Conservation (phyloP, 37 sponge, comb jelly and placozoan genomes). For the Tethya wilhelma region DNA sequence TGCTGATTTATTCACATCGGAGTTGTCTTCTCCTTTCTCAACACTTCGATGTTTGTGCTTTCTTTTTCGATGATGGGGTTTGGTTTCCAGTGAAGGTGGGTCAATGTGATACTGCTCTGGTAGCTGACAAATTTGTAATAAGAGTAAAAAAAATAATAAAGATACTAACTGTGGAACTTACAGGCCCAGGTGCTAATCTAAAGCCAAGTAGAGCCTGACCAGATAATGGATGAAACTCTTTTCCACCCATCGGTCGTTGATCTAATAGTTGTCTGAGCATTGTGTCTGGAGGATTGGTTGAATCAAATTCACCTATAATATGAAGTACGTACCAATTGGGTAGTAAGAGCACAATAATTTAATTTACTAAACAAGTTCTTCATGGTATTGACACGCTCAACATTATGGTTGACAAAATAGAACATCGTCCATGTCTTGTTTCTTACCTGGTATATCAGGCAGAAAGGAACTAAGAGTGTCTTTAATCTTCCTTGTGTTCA, state of each 20-base stretch:
- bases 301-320: conserved; percentile 65
- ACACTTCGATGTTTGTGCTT: conserved; percentile 75
- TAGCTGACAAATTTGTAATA: conserved; percentile 19
- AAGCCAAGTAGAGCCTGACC: conserved; percentile 76
- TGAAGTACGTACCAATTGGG: neutral
- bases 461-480: conserved; percentile 80
- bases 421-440: neutral
- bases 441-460: conserved; percentile 79
- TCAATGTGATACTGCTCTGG: conserved; percentile 77
- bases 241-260: conserved; percentile 65
- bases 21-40: conserved; percentile 28
- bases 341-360: neutral
- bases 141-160: neutral
- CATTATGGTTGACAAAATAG: neutral
- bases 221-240: conserved; percentile 69
- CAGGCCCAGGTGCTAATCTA: conserved; percentile 76
- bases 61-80: conserved; percentile 52
- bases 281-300: conserved; percentile 42
- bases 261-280: conserved; percentile 70
- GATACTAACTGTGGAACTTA: conserved; percentile 4
- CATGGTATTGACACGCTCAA: neutral
- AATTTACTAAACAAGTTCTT: neutral
- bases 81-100: conserved; percentile 13
- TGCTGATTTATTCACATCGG: conserved; percentile 1
- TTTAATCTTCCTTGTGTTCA: conserved; percentile 72